Conservation (phyloP, 2,113 vertebrate genomes). For the Phaethornis superciliosus region DNA sequence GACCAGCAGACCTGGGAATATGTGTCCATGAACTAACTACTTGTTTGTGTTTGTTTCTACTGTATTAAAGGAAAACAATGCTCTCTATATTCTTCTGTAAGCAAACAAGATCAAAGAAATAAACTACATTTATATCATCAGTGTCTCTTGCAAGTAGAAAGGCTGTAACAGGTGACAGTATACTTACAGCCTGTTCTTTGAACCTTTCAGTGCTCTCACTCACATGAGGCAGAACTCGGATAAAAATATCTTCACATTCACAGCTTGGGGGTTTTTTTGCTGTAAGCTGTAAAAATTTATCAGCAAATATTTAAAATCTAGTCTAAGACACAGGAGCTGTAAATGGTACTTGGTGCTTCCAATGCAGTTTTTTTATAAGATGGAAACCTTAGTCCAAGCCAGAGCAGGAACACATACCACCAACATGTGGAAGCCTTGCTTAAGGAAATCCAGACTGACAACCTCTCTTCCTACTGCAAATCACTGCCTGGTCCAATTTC, state of each 20-base stretch:
- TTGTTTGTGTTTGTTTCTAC: not conserved
- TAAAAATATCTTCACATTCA: not conserved
- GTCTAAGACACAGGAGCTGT: not conserved
- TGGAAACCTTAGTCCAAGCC: not conserved
- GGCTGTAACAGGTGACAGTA: not conserved
- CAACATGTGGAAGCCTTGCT: not conserved
- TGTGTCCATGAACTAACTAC: not conserved
- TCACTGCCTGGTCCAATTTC: not conserved
- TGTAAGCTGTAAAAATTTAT: slow-evolving; percentile 2
- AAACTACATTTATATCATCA: not conserved
- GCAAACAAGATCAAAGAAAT: not conserved
- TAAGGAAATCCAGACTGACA: slow-evolving; percentile 14
- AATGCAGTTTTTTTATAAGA: not conserved
- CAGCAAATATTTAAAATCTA: not conserved
- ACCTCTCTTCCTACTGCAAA: not conserved
- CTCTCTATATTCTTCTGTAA: not conserved
- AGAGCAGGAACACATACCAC: not conserved
- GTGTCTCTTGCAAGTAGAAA: not conserved
- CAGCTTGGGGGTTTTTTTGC: not conserved
- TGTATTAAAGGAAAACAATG: not conserved
- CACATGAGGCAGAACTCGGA: not conserved
- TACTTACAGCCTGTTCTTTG: not conserved
- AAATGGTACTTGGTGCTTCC: not conserved
- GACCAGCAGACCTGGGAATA: not conserved
- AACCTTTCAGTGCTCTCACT: not conserved